Base-by-base conservation (phyloP, 2,888 invertebrate species). In the Arge pagana region DNA sequence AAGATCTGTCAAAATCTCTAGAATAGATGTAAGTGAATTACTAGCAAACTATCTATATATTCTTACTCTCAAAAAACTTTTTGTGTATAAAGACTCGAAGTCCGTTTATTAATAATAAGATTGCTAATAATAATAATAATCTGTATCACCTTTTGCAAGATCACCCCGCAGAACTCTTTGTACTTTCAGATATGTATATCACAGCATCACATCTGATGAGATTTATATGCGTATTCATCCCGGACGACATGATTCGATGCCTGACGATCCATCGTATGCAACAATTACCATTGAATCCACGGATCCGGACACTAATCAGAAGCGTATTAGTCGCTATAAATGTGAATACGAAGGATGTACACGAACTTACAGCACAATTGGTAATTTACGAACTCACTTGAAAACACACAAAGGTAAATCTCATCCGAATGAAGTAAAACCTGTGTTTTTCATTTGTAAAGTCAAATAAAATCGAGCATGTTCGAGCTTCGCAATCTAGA, bases 321-420 rank as follows among this genome's bases (percentile, higher is more conserved):
- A 80, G 42, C 82, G 82, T 66, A 79, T 83, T 31, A 86, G 86
- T 63, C 81, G 93, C 64, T 94, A 90, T 76, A 85, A 83, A 68
- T 96, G 96, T 79, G 90, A 93, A 78, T 94, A 89, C 78, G 88
- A 90, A 56, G 92, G 91, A 11, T 96, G 96, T 75, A 82, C 84
- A 57, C 82, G 94, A 64, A 92, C 92, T 50, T 96, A 96, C 77
- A 95, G 93, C 73, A 96, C 96, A 4, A 88, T 93, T 62, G 96
- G 96, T 45, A 96, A 96, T 79, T 81, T 96, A 60, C 85, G 93
- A 70, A 96, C 96, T 55, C 96, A 96, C 79, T 87, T 93, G 84
- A 96, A 96, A 81, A 94, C 94, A 51, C 96, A 96, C 71, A 92
- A 89, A 87, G 96, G 96, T 94, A 80, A 67, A 65, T 16, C 5